Evolutionary conservation across 2,797 vertebrate genomes (phyloP), one percentile per base, ranked within the genome.

Genomic region (Percopsis omiscomaycus): DNA sequence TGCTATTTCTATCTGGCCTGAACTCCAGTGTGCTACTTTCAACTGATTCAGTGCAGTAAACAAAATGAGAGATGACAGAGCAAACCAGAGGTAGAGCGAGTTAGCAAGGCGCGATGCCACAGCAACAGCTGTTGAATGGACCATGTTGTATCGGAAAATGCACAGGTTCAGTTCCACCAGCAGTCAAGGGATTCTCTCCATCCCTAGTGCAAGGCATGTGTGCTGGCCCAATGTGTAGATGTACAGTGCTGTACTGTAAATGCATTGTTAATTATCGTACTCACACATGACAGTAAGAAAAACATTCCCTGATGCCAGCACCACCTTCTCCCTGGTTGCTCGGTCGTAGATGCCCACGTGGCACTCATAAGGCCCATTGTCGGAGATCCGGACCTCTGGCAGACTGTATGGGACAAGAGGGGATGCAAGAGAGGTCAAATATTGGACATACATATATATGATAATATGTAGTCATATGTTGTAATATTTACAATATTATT

Each of bases 261-360:
- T 42, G 37, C 47, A 42, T 48, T 48, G 47, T 4, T 22, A 14
- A 53, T 37, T 44, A 59, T 59, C 53, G 32, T 88, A 92, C 96
- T 98, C 84, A 99, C 97, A 96, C 95, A 98, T 98, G 76, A 99
- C 97, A 0, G 96, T 97, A 76, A 98, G 96, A 84, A 97, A 96
- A 53, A 98, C 90, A 6, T 98, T 96, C 68, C 96, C 96, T 0
- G 96, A 98, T 0, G 97, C 96, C 82, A 98, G 89, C 48, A 98
- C 95, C 80, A 98, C 96, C 81, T 98, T 99, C 87, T 98, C 96
- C 56, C 96, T 79, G 0, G 96, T 98, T 53, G 97, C 95, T 5
- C 96, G 88, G 89, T 99, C 98, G 0, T 99, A 98, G 86, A 98
- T 98, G 59, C 97, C 96, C 85, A 99, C 98, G 0, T 99, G 97